phyloP scores from a whole-genome alignment of 2,797 vertebrate species.

The Anomalospiza imberbis region DNA sequence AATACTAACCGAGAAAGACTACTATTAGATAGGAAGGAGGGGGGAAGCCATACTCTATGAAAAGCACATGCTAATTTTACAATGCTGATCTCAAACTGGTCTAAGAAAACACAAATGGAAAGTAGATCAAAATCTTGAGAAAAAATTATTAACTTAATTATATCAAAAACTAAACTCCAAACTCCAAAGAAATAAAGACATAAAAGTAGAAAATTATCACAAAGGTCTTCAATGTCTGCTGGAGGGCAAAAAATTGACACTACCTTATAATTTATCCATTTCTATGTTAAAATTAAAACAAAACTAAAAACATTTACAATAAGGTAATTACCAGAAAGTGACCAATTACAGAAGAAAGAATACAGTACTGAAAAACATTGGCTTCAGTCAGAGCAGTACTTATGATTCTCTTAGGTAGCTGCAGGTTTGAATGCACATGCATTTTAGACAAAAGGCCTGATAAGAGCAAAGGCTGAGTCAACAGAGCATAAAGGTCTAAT shows the following conservation, averaged over 20 bases:
- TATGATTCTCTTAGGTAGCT: not conserved
- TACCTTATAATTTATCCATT: not conserved
- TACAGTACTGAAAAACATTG: not conserved
- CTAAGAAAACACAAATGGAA: not conserved
- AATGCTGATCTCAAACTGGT: not conserved
- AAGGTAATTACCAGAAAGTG: not conserved
- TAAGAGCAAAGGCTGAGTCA: not conserved
- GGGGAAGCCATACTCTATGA: fast-evolving
- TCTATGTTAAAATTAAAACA: not conserved
- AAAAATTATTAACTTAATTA: not conserved
- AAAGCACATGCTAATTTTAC: not conserved
- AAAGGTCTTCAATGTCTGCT: not conserved
- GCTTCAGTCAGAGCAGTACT: not conserved
- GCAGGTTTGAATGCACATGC: not conserved
- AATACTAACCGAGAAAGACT: not conserved
- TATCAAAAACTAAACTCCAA: not conserved
- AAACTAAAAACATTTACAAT: not conserved
- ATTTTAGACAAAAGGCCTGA: not conserved
- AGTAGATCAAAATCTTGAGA: not conserved
- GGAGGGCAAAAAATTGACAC: not conserved
- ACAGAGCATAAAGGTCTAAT: not conserved
- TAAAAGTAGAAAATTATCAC: not conserved
- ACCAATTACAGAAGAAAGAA: not conserved
- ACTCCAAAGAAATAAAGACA: not conserved
- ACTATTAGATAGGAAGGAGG: not conserved